A percentile compares a stretch with the other conserved stretches of the same genome.
Conservation (phyloP, 1,140 invertebrate species). For the Drosophila athabasca region DNA sequence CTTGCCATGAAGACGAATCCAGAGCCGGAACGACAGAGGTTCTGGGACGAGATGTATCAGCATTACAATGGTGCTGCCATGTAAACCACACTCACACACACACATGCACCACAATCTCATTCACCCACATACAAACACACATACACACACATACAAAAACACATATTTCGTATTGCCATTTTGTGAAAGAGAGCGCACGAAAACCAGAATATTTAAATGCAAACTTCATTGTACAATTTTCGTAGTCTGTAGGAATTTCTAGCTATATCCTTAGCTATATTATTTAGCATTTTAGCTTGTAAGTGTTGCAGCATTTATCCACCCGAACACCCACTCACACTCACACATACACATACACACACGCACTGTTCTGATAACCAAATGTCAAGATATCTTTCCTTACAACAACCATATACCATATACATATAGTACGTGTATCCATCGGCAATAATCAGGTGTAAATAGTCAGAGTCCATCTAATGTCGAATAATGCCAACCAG, state of each 20-base stretch:
- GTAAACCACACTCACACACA: conserved; percentile 34
- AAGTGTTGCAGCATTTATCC: conserved; percentile 73
- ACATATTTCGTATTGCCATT: conserved; percentile 70
- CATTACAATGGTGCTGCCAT: conserved; percentile 84
- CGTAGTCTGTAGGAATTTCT: conserved; percentile 57
- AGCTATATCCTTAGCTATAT: conserved; percentile 52
- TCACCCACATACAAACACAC: conserved; percentile 24
- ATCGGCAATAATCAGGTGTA: conserved; percentile 66
- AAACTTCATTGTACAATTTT: conserved; percentile 77
- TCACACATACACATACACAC: conserved; percentile 24
- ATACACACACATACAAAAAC: conserved; percentile 20
- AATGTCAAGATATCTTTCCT: conserved; percentile 64
- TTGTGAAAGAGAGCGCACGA: conserved; percentile 64
- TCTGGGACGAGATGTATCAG: conserved; percentile 86
- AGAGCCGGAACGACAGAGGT: conserved; percentile 84
- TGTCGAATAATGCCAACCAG: conserved; percentile 39
- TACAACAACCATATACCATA: conserved; percentile 28
- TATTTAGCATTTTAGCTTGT: conserved; percentile 52
- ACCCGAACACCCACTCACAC: conserved; percentile 21
- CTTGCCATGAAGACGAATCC: conserved; percentile 84
- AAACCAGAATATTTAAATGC: conserved; percentile 73
- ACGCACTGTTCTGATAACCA: conserved; percentile 6
- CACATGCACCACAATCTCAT: conserved; percentile 16
- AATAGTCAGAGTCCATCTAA: conserved; percentile 63
- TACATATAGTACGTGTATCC: conserved; percentile 7